Evolutionary conservation across 2,797 vertebrate genomes (phyloP).

Genomic region (Sebastes trivittatus): DNA sequence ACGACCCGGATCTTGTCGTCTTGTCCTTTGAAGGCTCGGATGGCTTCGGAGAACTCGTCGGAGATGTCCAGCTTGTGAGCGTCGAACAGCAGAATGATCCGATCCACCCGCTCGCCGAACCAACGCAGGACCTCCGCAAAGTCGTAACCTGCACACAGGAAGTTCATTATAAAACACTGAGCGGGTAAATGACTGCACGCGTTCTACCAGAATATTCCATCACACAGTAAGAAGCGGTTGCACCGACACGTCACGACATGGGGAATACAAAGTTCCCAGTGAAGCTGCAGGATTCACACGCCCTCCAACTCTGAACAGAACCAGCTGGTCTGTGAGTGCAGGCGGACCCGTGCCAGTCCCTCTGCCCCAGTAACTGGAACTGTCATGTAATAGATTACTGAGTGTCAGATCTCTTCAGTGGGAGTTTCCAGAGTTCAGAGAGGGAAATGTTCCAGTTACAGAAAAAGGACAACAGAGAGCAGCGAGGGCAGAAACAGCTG

Average conservation of each 20-base stretch:
- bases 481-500: background rate
- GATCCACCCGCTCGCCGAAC: constrained; percentile 95
- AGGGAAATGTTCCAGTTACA: background rate
- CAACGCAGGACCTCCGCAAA: constrained; percentile 96
- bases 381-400: background rate
- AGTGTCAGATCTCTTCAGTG: background rate
- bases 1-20: constrained; percentile 98
- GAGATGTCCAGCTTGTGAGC: constrained; percentile 98
- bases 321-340: background rate
- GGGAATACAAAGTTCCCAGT: background rate
- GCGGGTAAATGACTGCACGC: background rate
- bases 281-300: background rate
- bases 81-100: constrained; percentile 96
- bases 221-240: background rate
- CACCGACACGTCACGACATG: background rate
- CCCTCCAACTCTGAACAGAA: background rate
- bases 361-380: background rate
- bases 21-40: constrained; percentile 93
- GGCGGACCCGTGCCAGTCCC: background rate
- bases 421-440: background rate
- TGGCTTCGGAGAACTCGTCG: constrained; percentile 98
- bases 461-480: background rate
- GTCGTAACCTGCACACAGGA: constrained; percentile 87
- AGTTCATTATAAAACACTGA: background rate
- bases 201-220: background rate